A percentile compares a stretch with the other conserved stretches of the same genome.
Evolutionary conservation across 2,797 vertebrate genomes (phyloP).

Genomic region (Steatocranus sp.): DNA sequence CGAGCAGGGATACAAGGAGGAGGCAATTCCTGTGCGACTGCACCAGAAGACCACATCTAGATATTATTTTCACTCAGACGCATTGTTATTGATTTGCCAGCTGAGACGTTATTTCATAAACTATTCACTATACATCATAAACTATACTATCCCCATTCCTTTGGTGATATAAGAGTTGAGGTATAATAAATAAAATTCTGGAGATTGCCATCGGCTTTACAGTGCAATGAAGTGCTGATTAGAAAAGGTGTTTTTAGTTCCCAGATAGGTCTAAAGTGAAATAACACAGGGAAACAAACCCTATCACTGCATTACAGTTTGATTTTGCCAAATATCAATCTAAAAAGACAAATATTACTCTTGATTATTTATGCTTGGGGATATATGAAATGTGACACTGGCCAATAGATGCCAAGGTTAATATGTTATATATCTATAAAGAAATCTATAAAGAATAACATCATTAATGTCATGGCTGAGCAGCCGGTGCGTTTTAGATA

Average conservation of each 20-base stretch:
- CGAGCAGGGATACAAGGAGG: not conserved
- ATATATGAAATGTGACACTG: not conserved
- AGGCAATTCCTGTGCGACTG: not conserved
- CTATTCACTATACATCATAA: conserved; percentile 11
- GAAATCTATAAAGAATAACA: not conserved
- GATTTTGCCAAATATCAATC: not conserved
- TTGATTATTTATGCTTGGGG: not conserved
- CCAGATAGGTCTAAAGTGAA: not conserved
- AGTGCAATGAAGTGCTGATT: not conserved
- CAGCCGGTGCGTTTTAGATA: not conserved
- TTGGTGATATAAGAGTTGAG: not conserved
- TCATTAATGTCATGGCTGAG: not conserved
- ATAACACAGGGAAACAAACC: not conserved
- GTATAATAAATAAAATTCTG: not conserved
- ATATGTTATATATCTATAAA: not conserved
- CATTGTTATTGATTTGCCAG: conserved; percentile 30
- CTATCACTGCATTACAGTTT: not conserved
- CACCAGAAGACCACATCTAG: not conserved
- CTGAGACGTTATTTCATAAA: conserved; percentile 17
- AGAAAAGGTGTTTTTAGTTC: not conserved
- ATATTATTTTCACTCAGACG: conserved; percentile 17
- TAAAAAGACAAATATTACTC: not conserved
- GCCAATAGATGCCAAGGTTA: not conserved
- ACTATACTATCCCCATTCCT: not conserved
- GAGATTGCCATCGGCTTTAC: not conserved